Conservation (phyloP, 2,888 invertebrate species). For the Gastracanthus pulcherrimus region DNA sequence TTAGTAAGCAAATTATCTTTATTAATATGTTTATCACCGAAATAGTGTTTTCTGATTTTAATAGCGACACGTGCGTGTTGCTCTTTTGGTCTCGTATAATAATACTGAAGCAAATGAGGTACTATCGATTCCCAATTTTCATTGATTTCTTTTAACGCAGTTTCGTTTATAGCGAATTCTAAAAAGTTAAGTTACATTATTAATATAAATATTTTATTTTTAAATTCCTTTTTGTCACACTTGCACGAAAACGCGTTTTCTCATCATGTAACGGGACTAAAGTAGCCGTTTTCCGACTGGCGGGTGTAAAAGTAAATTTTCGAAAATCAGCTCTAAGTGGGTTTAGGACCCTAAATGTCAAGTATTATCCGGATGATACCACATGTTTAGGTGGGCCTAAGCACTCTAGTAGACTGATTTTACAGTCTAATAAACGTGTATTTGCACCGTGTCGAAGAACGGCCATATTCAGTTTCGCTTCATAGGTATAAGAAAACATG, state of each 20-base stretch:
- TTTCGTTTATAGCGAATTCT: slow-evolving; percentile 68
- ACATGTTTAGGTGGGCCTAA: too few relatives aligned
- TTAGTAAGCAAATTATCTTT: slow-evolving; percentile 64
- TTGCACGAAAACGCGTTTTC: too few relatives aligned
- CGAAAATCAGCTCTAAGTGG: too few relatives aligned
- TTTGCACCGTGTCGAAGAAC: too few relatives aligned
- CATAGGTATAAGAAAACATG: too few relatives aligned
- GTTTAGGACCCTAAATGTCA: too few relatives aligned
- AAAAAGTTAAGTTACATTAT: not conserved
- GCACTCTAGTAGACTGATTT: too few relatives aligned
- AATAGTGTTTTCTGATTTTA: slow-evolving; percentile 80
- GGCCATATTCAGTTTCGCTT: too few relatives aligned
- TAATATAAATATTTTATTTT: not conserved
- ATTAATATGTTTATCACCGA: slow-evolving; percentile 79
- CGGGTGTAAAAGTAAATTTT: too few relatives aligned
- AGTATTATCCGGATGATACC: too few relatives aligned
- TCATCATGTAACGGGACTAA: too few relatives aligned
- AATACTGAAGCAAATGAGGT: slow-evolving; percentile 82
- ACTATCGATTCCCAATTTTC: slow-evolving; percentile 81
- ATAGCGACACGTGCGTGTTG: slow-evolving; percentile 78
- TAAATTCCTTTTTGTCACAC: not conserved
- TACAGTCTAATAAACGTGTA: too few relatives aligned
- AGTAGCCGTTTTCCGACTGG: slow-evolving; percentile 72
- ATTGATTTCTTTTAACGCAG: slow-evolving; percentile 79
- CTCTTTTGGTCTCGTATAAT: slow-evolving; percentile 79